Evolutionary conservation across 2,888 invertebrate species (phyloP), one percentile per base, ranked within the genome.

Genomic region (Andrena minutula): DNA sequence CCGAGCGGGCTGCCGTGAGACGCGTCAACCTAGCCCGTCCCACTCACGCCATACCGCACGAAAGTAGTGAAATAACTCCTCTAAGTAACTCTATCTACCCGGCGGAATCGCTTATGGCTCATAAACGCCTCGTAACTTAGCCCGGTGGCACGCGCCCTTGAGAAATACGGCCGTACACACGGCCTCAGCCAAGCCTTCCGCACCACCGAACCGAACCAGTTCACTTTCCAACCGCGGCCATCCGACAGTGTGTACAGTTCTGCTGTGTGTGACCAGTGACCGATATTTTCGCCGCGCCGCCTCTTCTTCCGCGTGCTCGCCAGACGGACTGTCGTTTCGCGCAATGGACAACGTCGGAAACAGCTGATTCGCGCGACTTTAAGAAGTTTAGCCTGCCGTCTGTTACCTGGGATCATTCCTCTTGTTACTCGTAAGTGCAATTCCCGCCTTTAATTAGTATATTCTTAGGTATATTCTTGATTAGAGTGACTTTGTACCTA

Each of bases 101-200:
- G 87, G 86, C 90, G 90, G 90, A 91, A 93, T 93, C 92, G 92
- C 92, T 93, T 91, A 92, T 93, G 92, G 92, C 91, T 93, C 92
- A 93, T 93, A 93, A 93, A 93, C 92, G 93, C 92, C 92, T 93
- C 93, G 92, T 93, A 93, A 93, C 90, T 93, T 92, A 92, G 87
- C 87, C 84, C 85, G 83, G 86, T 85, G 91, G 91, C 92, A 92
- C 92, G 92, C 91, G 92, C 91, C 90, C 89, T 89, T 87, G 89
- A 89, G 86, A 88, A 89, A 89, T 88, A 89, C 89, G 71, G 83
- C 80, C 82, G 74, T 78, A 70, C 69, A 47, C 69, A 28, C 28
- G 41, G 69, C 74, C 75, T 75, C 70, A 66, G 74, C 75, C 70
- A 61, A 69, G 63, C n/a, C 35, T 53, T 26, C 23, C 58, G 41